phyloP scores from a whole-genome alignment of 2,888 invertebrate species.

The Cataglyphis rosenhaueri region DNA sequence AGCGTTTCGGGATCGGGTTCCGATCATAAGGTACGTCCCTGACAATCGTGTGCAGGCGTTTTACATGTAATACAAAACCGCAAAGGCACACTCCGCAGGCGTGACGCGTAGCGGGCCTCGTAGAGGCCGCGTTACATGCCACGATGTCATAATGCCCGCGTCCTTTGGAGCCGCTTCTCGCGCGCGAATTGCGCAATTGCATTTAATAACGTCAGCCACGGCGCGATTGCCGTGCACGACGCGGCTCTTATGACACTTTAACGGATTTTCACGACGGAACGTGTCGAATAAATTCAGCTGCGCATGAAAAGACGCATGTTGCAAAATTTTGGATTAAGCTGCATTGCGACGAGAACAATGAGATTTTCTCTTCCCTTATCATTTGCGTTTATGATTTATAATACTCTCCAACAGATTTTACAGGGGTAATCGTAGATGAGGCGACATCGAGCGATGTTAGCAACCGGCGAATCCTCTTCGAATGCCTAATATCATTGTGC shows the following conservation, averaged over 20 bases:
- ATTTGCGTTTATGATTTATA: neutral
- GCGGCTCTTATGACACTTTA: constrained; percentile 56
- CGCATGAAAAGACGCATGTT: constrained; percentile 30
- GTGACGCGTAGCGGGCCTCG: constrained; percentile 66
- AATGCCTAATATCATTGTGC: constrained; percentile 61
- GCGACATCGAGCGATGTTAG: constrained; percentile 3
- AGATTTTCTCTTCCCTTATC: constrained; percentile 4
- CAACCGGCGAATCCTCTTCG: neutral
- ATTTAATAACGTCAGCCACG: constrained; percentile 78
- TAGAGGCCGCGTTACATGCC: constrained; percentile 66
- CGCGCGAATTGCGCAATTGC: constrained; percentile 77
- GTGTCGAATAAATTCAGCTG: constrained; percentile 60
- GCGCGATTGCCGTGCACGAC: constrained; percentile 61
- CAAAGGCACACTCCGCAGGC: constrained; percentile 60
- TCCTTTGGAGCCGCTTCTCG: constrained; percentile 80
- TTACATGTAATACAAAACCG: constrained; percentile 66
- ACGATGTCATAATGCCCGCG: constrained; percentile 79
- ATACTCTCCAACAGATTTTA: neutral
- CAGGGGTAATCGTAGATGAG: neutral
- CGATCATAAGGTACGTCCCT: constrained; percentile 63
- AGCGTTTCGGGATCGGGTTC: constrained; percentile 63
- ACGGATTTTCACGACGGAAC: constrained; percentile 54
- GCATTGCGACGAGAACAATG: neutral
- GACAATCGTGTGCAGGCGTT: constrained; percentile 61
- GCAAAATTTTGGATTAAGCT: constrained; percentile 31